These are phyloP conservation scores for Florisuga fusca DNA, from an alignment of 2,797 vertebrate genomes.

Conservation along the genomic window DNA sequence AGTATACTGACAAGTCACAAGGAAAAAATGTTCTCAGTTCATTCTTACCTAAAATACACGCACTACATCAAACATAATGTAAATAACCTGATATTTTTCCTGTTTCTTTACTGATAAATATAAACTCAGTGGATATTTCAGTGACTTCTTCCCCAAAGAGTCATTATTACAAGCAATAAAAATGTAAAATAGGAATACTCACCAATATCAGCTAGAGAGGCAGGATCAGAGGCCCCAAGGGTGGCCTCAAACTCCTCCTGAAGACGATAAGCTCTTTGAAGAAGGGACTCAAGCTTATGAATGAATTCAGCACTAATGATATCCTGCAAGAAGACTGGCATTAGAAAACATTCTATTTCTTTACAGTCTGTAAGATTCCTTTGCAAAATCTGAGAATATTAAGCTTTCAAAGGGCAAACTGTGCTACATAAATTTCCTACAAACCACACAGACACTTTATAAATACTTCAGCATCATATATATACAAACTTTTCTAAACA, in stretches of 20 bases:
- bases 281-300: constrained; percentile 92
- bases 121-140: neutral
- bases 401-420: neutral
- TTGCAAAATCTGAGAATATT: neutral
- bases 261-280: constrained; percentile 95
- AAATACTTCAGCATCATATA: neutral
- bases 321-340: constrained; percentile 80
- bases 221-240: constrained; percentile 85
- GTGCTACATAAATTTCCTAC: neutral
- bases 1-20: neutral
- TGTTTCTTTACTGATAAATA: neutral
- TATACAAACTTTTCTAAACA: neutral
- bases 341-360: neutral
- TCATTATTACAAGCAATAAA: neutral
- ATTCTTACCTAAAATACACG: neutral
- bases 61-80: neutral
- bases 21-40: neutral
- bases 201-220: constrained; percentile 85
- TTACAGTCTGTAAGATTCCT: neutral
- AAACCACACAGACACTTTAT: neutral
- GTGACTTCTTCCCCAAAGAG: neutral
- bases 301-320: constrained; percentile 94
- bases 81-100: neutral
- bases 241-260: constrained; percentile 96
- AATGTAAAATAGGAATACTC: constrained; percentile 61